These are phyloP conservation scores for Papilio gigon DNA, from an alignment of 2,888 invertebrate species.

Conservation along the genomic window DNA sequence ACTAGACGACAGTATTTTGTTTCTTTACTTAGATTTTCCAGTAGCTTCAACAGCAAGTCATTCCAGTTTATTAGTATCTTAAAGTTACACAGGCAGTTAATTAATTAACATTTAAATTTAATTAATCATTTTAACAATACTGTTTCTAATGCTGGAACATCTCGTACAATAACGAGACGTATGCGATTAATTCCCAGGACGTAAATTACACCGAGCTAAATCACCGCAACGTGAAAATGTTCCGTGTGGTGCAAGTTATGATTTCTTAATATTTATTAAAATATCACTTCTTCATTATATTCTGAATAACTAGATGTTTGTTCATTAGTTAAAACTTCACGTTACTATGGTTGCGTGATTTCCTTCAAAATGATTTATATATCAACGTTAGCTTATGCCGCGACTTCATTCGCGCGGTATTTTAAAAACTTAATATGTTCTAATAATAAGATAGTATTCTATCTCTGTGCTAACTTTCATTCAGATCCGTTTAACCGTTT, in stretches of 20 bases:
- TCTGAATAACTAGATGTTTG: background rate
- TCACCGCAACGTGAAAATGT: conserved; percentile 37
- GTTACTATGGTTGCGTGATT: too few species aligned
- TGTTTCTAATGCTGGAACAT: conserved; percentile 17
- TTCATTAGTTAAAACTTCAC: too few species aligned
- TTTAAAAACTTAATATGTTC: too few species aligned
- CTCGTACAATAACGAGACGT: conserved; percentile 28
- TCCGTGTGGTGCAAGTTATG: conserved; percentile 17
- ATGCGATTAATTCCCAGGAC: conserved; percentile 35
- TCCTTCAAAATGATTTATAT: too few species aligned
- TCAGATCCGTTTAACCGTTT: too few species aligned
- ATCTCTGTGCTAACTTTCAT: too few species aligned
- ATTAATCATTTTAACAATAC: background rate
- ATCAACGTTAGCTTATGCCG: too few species aligned
- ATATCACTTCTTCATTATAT: too few species aligned
- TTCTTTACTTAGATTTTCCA: background rate
- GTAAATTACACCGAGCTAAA: conserved; percentile 34
- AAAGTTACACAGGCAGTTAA: too few species aligned
- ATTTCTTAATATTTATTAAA: background rate
- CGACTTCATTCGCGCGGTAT: too few species aligned
- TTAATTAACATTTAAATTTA: background rate
- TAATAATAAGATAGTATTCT: too few species aligned
- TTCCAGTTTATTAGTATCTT: background rate
- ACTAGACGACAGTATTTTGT: background rate
- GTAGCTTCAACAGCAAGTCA: background rate